Percentiles rank a stretch among this genome's conserved stretches.
Conservation (phyloP, 2,797 vertebrate species). For the Natrix natrix region DNA sequence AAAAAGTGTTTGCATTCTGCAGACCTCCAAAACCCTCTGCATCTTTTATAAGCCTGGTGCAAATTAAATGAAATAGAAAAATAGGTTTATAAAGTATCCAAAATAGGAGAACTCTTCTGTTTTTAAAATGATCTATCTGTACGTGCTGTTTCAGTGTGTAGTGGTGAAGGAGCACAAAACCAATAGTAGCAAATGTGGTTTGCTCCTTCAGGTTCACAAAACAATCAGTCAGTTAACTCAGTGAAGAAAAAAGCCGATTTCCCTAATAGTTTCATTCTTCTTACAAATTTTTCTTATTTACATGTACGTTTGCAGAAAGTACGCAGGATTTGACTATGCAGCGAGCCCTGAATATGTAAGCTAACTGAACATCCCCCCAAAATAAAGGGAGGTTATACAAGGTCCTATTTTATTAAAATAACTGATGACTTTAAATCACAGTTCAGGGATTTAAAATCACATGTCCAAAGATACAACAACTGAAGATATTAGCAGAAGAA, state of each 20-base stretch:
- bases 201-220: neutral
- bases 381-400: neutral
- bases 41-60: neutral
- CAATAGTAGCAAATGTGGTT: neutral
- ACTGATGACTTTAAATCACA: neutral
- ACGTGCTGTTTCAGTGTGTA: neutral
- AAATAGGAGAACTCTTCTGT: neutral
- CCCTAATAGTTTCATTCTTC: neutral
- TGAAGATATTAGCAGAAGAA: neutral
- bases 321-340: neutral
- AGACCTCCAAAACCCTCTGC: too few relatives aligned
- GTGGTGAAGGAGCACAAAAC: neutral
- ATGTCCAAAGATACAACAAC: neutral
- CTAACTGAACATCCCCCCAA: neutral
- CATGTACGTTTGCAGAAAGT: neutral
- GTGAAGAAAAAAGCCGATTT: neutral
- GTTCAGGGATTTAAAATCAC: neutral
- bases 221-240: neutral
- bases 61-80: neutral
- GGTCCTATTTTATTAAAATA: neutral
- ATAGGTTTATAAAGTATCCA: neutral
- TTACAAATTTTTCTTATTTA: neutral
- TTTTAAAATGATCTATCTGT: neutral
- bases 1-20: too few relatives aligned
- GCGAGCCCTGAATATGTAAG: neutral